Evolutionary conservation across 2,888 invertebrate genomes (phyloP).

Genomic region (Diarsia dahlii): DNA sequence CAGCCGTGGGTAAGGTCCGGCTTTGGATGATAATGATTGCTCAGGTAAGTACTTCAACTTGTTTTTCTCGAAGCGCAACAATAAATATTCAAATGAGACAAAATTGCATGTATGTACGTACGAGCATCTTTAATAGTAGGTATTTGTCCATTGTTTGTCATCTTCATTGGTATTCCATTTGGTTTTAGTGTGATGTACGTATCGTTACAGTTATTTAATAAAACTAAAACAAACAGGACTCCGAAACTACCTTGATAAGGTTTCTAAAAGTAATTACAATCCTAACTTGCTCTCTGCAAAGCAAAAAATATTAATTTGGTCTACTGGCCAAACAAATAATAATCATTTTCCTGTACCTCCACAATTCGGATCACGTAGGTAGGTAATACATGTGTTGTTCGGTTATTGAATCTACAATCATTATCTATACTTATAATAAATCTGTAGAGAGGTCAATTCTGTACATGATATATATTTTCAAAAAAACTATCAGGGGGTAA

Average conservation of each 20-base stretch:
- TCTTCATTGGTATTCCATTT: slow-evolving; percentile 25
- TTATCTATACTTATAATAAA: too few species aligned
- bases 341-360: slow-evolving; percentile 38
- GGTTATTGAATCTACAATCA: too few species aligned
- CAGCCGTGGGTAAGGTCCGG: not conserved
- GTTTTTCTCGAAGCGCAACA: slow-evolving; percentile 8
- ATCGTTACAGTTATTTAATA: not conserved
- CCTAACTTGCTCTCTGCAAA: not conserved
- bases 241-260: not conserved
- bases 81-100: slow-evolving; percentile 22
- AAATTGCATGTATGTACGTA: slow-evolving; percentile 10
- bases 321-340: not conserved
- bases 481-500: too few species aligned
- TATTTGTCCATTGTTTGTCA: slow-evolving; percentile 29
- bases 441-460: too few species aligned
- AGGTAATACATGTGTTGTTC: too few species aligned
- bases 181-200: not conserved
- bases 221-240: not conserved
- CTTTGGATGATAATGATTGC: not conserved
- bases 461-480: too few species aligned
- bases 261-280: not conserved
- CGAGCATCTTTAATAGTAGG: slow-evolving; percentile 17
- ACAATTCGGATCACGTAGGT: slow-evolving; percentile 30
- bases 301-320: not conserved
- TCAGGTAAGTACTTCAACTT: not conserved